Base-by-base conservation (phyloP, 92 coral and sea anemone genomes). In the Phymanthus crucifer region DNA sequence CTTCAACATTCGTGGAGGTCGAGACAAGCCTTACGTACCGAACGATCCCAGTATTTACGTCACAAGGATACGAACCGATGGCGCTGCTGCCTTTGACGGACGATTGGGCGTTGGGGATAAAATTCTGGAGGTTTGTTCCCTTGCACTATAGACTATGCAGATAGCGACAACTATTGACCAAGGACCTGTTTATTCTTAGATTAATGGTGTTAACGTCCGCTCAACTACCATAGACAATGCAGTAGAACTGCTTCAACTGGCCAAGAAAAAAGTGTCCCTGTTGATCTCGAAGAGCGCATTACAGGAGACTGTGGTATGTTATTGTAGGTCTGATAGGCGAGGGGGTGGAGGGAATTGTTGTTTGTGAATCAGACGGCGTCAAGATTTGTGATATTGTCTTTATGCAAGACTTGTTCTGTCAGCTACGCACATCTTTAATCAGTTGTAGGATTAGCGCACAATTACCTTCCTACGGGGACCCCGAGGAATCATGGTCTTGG, bases 1-100 rank as follows among this genome's bases (percentile, higher is more conserved):
- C 33, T 96, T 96, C 65, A 96, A 93, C 81, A 77, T 96, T 52
- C 98, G 98, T 35, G 99, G 99, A 38, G 99, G 99, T 11, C 76
- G 74, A 16, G 98, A 93, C 40, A 94, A 91, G 76, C 99, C 99
- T 34, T 92, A 93, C 54, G 84, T 96, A 32, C 94, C 98, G 3
- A 94, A 89, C 11, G 99, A 96, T 36, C 86, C 98, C 36, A 90
- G 99, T 76, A 96, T 96, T 74, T 96, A 78, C 85, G 91, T 96
- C 34, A 96, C 99, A 0, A 85, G 96, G 38, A 89, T 96, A 72
- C 87, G 93, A 12, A 83, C 85, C 40, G 92, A 89, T 57, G 97
- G 99, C 33, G 85, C 89, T 24, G 99, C 99, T 11, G 98, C 94
- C 10, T 73, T 79, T 33, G 99, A 96, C 73, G 99, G 99, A 2